phyloP scores from a whole-genome alignment of 2,797 vertebrate species.

The Acipenser oxyrinchus region DNA sequence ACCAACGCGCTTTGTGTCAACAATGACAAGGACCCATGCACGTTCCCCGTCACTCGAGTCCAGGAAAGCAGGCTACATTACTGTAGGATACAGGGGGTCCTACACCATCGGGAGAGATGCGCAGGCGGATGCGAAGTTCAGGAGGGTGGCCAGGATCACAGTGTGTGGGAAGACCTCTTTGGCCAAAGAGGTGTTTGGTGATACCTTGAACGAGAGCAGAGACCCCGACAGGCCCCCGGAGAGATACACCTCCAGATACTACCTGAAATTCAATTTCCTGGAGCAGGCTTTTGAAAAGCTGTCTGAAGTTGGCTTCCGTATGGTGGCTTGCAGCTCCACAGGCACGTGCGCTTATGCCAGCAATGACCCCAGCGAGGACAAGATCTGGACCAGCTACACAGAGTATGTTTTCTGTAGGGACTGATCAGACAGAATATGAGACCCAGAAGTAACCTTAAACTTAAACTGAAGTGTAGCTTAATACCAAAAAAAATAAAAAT shows the following conservation, averaged over 20 bases:
- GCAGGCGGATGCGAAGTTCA: conserved; percentile 84
- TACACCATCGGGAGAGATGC: conserved; percentile 86
- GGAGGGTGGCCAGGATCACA: conserved; percentile 82
- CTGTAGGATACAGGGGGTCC: conserved; percentile 81
- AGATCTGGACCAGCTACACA: conserved; percentile 93
- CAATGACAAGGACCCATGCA: conserved; percentile 30
- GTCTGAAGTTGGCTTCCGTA: conserved; percentile 81
- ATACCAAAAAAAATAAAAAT: too few relatives aligned
- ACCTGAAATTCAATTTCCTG: conserved; percentile 86
- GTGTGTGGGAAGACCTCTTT: conserved; percentile 85
- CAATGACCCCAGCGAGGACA: conserved; percentile 82
- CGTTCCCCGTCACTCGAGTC: conserved; percentile 56
- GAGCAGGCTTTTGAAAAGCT: conserved; percentile 91
- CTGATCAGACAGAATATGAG: conserved; percentile 38
- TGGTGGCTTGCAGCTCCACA: conserved; percentile 87
- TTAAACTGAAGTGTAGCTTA: too few relatives aligned
- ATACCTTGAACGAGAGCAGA: conserved; percentile 85
- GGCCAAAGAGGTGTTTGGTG: conserved; percentile 89
- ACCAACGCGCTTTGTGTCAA: conserved; percentile 39
- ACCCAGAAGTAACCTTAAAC: too few relatives aligned
- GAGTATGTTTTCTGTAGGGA: conserved; percentile 91
- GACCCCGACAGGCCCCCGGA: conserved; percentile 84
- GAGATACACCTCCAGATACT: conserved; percentile 85
- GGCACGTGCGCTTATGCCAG: conserved; percentile 85
- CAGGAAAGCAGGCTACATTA: conserved; percentile 79